phyloP scores from a whole-genome alignment of 1,140 invertebrate genomes.

The Leptestheria dahalacensis region DNA sequence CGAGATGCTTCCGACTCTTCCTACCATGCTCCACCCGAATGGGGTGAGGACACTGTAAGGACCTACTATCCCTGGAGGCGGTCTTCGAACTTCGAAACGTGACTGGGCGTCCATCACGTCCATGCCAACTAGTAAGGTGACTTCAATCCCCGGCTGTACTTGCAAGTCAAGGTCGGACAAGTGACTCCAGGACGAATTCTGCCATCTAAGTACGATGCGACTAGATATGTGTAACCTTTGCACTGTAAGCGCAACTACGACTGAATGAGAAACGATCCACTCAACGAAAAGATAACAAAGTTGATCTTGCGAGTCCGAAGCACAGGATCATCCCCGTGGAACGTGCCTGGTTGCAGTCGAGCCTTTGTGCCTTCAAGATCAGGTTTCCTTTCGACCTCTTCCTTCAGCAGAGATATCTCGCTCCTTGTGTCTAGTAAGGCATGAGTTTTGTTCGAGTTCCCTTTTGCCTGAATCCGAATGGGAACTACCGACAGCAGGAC shows the following conservation, averaged over 20 bases:
- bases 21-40: background rate
- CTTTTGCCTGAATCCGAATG: background rate
- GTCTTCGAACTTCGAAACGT: background rate
- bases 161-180: background rate
- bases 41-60: background rate
- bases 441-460: background rate
- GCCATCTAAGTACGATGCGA: background rate
- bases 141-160: background rate
- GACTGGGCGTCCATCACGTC: background rate
- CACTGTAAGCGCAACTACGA: background rate
- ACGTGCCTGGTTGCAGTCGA: background rate
- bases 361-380: background rate
- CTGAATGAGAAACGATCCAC: background rate
- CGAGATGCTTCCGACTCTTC: background rate
- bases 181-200: background rate
- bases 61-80: background rate
- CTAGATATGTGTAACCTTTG: background rate
- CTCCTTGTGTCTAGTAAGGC: background rate
- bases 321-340: background rate
- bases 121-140: background rate
- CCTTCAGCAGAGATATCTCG: background rate
- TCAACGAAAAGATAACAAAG: background rate
- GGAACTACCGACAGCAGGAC: background rate
- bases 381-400: background rate
- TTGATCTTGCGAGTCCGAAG: background rate